phyloP scores from a whole-genome alignment of 2,113 vertebrate species.

The Odontophorus gujanensis region DNA sequence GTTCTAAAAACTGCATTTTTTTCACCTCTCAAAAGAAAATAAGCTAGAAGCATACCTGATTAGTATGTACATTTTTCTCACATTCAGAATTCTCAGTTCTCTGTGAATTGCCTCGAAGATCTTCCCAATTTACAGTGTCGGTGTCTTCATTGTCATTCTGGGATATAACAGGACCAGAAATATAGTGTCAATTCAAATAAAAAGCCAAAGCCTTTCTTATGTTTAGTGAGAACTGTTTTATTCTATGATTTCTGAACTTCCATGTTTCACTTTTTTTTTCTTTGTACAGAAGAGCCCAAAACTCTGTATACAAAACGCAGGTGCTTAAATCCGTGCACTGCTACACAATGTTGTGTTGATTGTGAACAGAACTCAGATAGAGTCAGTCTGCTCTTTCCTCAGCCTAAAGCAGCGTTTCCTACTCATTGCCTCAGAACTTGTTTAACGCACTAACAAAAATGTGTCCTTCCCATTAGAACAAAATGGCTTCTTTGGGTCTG shows the following conservation, averaged over 20 bases:
- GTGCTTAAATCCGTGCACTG: not conserved
- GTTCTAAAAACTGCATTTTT: not conserved
- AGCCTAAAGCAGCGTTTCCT: rapidly evolving
- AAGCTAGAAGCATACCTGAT: slow-evolving; percentile 20
- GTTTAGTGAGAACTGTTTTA: not conserved
- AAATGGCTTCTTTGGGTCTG: not conserved
- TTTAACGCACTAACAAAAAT: not conserved
- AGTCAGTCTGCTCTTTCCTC: not conserved
- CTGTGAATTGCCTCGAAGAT: not conserved
- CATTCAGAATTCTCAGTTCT: slow-evolving; percentile 12
- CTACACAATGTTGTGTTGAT: rapidly evolving
- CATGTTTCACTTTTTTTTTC: not conserved
- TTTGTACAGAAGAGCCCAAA: rapidly evolving
- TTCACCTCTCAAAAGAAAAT: not conserved
- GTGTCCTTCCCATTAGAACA: rapidly evolving
- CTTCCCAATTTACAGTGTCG: not conserved
- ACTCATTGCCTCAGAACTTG: not conserved
- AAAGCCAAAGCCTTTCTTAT: not conserved
- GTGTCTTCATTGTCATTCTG: not conserved
- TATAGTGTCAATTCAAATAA: not conserved
- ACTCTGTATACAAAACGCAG: rapidly evolving
- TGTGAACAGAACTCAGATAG: rapidly evolving
- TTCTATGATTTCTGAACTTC: not conserved
- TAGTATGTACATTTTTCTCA: not conserved
- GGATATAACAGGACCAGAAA: slow-evolving; percentile 19